Percentiles rank a stretch among this genome's conserved stretches.
phyloP scores from a whole-genome alignment of 2,113 vertebrate genomes.

The Theristicus caerulescens region DNA sequence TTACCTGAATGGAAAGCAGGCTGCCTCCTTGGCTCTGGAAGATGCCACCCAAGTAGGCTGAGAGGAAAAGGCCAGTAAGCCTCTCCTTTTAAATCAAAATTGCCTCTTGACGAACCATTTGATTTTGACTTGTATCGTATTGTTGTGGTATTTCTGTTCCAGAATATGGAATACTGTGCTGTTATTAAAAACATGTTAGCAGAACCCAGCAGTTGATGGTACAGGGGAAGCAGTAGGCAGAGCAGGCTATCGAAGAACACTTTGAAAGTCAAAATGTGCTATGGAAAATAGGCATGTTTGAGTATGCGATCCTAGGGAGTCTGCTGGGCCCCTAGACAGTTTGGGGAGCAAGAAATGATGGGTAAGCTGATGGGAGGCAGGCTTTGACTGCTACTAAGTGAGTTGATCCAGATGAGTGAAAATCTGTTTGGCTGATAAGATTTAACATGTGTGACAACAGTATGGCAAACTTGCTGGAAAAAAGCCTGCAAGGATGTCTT shows the following conservation, averaged over 20 bases:
- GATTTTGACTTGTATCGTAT: not conserved
- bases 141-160: slow-evolving; percentile 20
- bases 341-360: not conserved
- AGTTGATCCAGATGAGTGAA: slow-evolving; percentile 32
- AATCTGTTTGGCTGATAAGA: slow-evolving; percentile 22
- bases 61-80: not conserved
- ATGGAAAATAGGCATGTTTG: not conserved
- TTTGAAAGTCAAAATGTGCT: not conserved
- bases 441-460: not conserved
- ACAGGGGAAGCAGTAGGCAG: not conserved
- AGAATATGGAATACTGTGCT: not conserved
- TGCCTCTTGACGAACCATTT: not conserved
- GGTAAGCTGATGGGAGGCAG: not conserved
- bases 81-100: not conserved
- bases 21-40: not conserved
- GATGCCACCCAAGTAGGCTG: slow-evolving; percentile 48
- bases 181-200: not conserved
- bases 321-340: not conserved
- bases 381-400: not conserved
- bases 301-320: not conserved
- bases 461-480: not conserved
- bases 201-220: not conserved
- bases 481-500: not conserved
- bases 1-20: slow-evolving; percentile 56
- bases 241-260: not conserved